Conservation (phyloP, 2,113 vertebrate genomes). For the Acanthochromis polyacanthus region DNA sequence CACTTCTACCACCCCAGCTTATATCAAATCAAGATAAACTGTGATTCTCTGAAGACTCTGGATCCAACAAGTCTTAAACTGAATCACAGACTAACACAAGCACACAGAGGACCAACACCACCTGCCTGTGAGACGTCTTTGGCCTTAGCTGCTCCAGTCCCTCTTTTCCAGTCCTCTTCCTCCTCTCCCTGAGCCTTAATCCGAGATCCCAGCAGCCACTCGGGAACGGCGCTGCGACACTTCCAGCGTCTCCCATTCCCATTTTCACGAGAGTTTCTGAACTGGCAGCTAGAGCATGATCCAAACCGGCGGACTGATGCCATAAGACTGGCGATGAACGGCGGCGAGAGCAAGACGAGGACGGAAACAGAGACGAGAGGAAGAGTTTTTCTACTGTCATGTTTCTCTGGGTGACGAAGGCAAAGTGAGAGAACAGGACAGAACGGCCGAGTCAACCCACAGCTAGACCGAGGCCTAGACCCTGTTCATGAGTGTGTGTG, state of each 20-base stretch:
- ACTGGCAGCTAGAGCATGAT: conserved; percentile 78
- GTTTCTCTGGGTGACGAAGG: conserved; percentile 59
- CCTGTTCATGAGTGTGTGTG: conserved; percentile 21
- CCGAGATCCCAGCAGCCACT: conserved; percentile 79
- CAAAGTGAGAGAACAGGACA: conserved; percentile 35
- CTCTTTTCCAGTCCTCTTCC: conserved; percentile 55
- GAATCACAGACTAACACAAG: neutral
- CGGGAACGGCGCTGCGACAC: conserved; percentile 58
- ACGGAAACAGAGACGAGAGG: conserved; percentile 9
- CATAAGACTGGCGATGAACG: conserved; percentile 56
- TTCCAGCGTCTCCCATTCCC: conserved; percentile 65
- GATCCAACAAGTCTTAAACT: neutral
- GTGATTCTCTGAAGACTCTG: neutral
- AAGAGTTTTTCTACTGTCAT: conserved; percentile 55
- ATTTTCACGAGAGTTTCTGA: conserved; percentile 61
- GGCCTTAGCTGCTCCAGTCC: neutral
- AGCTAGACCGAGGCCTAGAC: conserved; percentile 24
- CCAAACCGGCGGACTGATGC: conserved; percentile 76
- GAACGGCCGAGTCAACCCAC: conserved; percentile 59
- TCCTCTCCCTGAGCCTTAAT: conserved; percentile 80
- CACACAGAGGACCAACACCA: conserved; percentile 46
- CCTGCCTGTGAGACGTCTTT: conserved; percentile 69
- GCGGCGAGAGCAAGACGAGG: conserved; percentile 30
- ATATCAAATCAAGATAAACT: conserved; percentile 1
- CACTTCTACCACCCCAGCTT: neutral